Evolutionary conservation across 2,797 vertebrate species (phyloP), one percentile per base, ranked within the genome.

Genomic region (Coluber constrictor): DNA sequence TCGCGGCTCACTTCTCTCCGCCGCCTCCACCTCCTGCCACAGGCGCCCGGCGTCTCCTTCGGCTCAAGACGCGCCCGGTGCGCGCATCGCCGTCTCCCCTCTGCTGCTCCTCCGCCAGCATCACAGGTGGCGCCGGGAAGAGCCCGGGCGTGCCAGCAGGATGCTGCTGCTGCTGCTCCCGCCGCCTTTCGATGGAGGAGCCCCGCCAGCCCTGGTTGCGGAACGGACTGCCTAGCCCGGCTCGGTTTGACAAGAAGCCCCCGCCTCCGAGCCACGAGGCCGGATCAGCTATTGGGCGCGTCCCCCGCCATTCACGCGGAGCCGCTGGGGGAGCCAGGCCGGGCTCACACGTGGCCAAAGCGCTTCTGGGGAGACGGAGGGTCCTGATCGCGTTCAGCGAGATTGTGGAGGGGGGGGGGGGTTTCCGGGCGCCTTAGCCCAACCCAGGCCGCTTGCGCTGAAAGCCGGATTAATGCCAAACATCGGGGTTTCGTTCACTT

Each of bases 81-180:
- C 92, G 86, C 86, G 89, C 92, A 88, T 74, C 89, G 61, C 92
- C 57, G 20, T 47, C 37, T 43, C 79, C 60, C 7, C 5, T 8
- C 86, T 16, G 90, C 86, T 54, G 15, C 90, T 60, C n/a, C 86
- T 13, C 88, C 92, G 63, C 60, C 60, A 51, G 91, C 93, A 94
- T 92, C 91, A 83, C 93, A 92, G 89, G 91, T 88, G 89, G 93
- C 86, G 89, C 89, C 86, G 83, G 89, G 86, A 32, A 27, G 83
- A 57, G 57, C 13, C 60, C 88, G 25, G 59, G 91, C 79, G 55
- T 15, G 37, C 88, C 79, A 66, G n/a, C 51, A 29, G 79, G 12
- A n/a, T 4, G 79, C 54, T 15, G 88, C 87, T 13, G 43, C 59
- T 7, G 5, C 86, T 20, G 43, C 59, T 37, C 37, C 37, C 4